Conservation (phyloP, 2,888 invertebrate species). For the Crocallis elinguaria region DNA sequence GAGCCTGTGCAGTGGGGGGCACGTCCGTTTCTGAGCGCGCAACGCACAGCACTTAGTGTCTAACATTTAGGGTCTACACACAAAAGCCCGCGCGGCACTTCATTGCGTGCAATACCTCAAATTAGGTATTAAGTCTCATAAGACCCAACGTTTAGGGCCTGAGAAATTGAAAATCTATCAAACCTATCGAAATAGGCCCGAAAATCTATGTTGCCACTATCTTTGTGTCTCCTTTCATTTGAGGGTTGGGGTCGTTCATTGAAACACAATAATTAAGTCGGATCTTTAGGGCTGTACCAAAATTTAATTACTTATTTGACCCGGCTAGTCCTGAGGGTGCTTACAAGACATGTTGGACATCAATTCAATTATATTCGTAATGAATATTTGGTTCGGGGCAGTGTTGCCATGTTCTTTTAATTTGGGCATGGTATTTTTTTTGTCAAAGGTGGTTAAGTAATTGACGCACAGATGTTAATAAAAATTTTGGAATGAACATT, state of each 20-base stretch:
- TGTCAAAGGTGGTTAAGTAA: no score
- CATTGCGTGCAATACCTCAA: no score
- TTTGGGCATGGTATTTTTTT: neutral
- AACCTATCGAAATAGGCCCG: slow-evolving; percentile 4
- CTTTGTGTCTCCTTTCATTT: slow-evolving; percentile 10
- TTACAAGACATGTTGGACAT: slow-evolving; percentile 57
- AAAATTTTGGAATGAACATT: no score
- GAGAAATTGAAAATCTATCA: slow-evolving; percentile 6
- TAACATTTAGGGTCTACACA: no score
- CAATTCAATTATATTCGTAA: slow-evolving; percentile 60
- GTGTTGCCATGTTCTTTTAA: slow-evolving; percentile 5
- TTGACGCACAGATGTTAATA: no score
- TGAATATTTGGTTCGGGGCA: slow-evolving; percentile 40
- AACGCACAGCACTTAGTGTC: no score
- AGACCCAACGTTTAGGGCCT: neutral
- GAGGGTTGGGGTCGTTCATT: slow-evolving; percentile 18
- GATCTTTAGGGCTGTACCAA: slow-evolving; percentile 48
- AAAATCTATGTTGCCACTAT: slow-evolving; percentile 18
- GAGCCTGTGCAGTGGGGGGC: no score
- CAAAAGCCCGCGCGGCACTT: no score
- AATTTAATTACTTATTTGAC: slow-evolving; percentile 70
- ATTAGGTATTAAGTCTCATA: no score
- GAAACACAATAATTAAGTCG: slow-evolving; percentile 55
- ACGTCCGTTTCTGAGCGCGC: no score
- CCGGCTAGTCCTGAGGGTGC: slow-evolving; percentile 35